Conservation (phyloP, 2,888 invertebrate species). For the Ptilodon capucinus region DNA sequence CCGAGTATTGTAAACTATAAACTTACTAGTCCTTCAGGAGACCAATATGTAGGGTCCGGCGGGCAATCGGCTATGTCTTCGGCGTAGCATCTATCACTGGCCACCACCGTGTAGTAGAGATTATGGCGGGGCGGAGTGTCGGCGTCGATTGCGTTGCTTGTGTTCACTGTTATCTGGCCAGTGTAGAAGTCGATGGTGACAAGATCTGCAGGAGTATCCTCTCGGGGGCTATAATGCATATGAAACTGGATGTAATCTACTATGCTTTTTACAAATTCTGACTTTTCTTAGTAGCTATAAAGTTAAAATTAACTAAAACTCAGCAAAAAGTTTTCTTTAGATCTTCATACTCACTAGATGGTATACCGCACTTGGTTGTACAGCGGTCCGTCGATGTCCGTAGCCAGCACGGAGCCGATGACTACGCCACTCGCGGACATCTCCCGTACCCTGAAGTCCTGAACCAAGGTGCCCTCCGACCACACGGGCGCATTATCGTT, state of each 20-base stretch:
- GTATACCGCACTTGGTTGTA: conserved; percentile 82
- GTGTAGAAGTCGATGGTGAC: conserved; percentile 73
- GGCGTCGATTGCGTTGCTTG: conserved; percentile 76
- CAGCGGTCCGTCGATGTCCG: conserved; percentile 83
- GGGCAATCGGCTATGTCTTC: conserved; percentile 51
- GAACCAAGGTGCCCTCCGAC: conserved; percentile 61
- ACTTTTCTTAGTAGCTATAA: no score
- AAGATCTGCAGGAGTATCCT: conserved; percentile 66
- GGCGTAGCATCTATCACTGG: conserved; percentile 74
- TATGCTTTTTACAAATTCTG: no score
- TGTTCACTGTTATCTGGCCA: conserved; percentile 79
- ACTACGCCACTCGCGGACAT: conserved; percentile 66
- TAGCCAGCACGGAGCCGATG: conserved; percentile 83
- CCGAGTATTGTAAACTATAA: no score
- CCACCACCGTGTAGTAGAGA: conserved; percentile 79
- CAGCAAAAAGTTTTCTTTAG: no score
- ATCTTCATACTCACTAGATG: conserved; percentile 66
- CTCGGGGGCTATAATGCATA: conserved; percentile 53
- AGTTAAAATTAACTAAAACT: no score
- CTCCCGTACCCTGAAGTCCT: conserved; percentile 77
- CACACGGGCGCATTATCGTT: conserved; percentile 86
- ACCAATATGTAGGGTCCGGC: conserved; percentile 49
- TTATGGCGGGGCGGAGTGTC: conserved; percentile 71
- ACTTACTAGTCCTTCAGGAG: conserved; percentile 68
- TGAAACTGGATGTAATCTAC: not conserved